Conservation (phyloP, 2,797 vertebrate genomes). For the Poecilia velifera region DNA sequence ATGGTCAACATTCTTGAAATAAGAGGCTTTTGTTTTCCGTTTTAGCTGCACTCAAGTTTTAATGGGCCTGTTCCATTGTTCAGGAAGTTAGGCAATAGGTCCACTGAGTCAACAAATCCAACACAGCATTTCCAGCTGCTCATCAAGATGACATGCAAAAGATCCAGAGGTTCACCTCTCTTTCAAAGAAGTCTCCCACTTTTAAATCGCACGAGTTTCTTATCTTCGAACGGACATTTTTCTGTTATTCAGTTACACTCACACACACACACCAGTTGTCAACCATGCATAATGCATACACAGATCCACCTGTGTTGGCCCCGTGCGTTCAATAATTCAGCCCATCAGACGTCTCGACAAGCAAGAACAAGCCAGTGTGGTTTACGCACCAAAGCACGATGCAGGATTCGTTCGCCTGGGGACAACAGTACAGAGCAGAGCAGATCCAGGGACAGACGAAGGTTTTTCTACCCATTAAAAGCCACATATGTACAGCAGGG, state of each 20-base stretch:
- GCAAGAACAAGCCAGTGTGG: constrained; percentile 54
- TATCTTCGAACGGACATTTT: constrained; percentile 29
- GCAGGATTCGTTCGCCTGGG: constrained; percentile 41
- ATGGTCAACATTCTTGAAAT: constrained; percentile 68
- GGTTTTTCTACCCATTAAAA: constrained; percentile 32
- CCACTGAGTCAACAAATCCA: constrained; percentile 47
- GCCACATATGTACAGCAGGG: constrained; percentile 30
- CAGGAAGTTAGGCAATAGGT: constrained; percentile 64
- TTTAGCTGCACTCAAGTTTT: constrained; percentile 39
- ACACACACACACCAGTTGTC: constrained; percentile 29
- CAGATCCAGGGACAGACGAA: constrained; percentile 48
- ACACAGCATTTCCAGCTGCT: constrained; percentile 45
- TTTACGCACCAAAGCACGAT: constrained; percentile 62
- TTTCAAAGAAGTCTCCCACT: constrained; percentile 1
- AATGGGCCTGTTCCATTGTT: constrained; percentile 58
- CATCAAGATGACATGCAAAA: constrained; percentile 21
- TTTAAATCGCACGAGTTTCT: background rate
- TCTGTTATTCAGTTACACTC: constrained; percentile 47
- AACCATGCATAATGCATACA: constrained; percentile 67
- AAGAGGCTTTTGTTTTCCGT: constrained; percentile 66
- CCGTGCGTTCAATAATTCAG: constrained; percentile 72
- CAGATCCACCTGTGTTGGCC: constrained; percentile 52
- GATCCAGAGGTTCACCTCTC: background rate
- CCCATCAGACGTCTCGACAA: constrained; percentile 56
- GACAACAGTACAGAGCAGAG: constrained; percentile 7